Evolutionary conservation across 2,113 vertebrate species (phyloP).

Genomic region (Pagrus major): DNA sequence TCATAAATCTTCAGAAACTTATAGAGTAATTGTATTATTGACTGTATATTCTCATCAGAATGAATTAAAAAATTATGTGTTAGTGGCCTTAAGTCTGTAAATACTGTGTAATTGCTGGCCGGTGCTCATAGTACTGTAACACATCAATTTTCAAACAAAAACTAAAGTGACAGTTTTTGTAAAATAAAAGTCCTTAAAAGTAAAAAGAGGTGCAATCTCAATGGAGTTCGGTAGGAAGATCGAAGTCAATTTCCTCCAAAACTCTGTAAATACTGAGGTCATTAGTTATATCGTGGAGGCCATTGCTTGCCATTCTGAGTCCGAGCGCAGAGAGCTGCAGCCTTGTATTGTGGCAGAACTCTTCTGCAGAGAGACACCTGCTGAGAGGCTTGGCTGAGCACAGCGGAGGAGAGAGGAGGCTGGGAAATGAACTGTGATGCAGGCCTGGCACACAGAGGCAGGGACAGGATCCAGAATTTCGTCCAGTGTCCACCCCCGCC

Average conservation of each 20-base stretch:
- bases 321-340: conserved; percentile 49
- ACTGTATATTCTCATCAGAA: not conserved
- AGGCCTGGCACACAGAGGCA: conserved; percentile 69
- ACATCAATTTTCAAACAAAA: conserved; percentile 7
- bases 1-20: not conserved
- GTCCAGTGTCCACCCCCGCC: conserved; percentile 36
- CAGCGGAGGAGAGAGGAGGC: conserved; percentile 60
- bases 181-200: not conserved
- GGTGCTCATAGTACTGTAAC: not conserved
- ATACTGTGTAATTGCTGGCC: not conserved
- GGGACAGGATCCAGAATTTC: conserved; percentile 66
- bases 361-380: conserved; percentile 75
- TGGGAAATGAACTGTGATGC: conserved; percentile 76
- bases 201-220: not conserved
- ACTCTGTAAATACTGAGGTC: conserved; percentile 19
- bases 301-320: conserved; percentile 35
- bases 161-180: not conserved
- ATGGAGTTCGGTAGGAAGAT: not conserved
- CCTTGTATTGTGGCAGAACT: conserved; percentile 57
- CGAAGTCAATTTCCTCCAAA: conserved; percentile 8
- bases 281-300: conserved; percentile 33
- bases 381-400: conserved; percentile 79
- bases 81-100: not conserved
- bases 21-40: not conserved
- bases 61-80: not conserved